Evolutionary conservation across 2,888 invertebrate genomes (phyloP).

Genomic region (Physocephala rufipes): DNA sequence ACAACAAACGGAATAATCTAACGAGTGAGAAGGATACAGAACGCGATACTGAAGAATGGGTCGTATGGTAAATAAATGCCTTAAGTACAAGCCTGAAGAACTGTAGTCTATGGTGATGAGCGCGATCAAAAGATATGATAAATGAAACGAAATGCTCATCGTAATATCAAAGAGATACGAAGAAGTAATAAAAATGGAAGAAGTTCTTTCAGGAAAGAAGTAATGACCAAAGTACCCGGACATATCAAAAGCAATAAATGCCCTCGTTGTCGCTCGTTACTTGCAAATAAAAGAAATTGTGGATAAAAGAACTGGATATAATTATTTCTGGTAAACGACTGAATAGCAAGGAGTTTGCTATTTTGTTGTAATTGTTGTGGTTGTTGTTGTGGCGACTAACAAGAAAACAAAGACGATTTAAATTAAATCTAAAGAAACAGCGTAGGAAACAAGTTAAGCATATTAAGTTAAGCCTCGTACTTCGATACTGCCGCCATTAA

Average conservation of each 20-base stretch:
- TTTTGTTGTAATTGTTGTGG: no score
- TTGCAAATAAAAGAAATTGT: no score
- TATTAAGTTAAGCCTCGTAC: conserved; percentile 2
- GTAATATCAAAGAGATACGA: no score
- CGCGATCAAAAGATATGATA: conserved; percentile 24
- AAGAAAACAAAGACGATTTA: conserved; percentile 8
- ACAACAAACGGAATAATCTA: no score
- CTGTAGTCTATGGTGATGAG: conserved; percentile 27
- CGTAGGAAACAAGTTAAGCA: not conserved
- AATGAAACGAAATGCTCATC: not conserved
- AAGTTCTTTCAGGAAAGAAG: not conserved
- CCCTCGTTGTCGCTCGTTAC: no score
- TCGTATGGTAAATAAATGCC: not conserved
- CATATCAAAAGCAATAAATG: not conserved
- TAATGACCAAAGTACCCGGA: not conserved
- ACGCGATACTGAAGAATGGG: no score
- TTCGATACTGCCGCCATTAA: not conserved
- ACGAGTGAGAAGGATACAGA: no score
- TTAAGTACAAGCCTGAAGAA: conserved; percentile 11
- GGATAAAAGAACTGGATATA: no score
- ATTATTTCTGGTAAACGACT: not conserved
- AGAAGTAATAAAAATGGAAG: not conserved
- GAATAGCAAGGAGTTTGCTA: conserved; percentile 2
- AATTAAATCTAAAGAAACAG: not conserved
- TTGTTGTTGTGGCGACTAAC: not conserved